A percentile compares a stretch with the other conserved stretches of the same genome.
phyloP scores from a whole-genome alignment of 2,113 vertebrate genomes.

The Xenopus borealis region DNA sequence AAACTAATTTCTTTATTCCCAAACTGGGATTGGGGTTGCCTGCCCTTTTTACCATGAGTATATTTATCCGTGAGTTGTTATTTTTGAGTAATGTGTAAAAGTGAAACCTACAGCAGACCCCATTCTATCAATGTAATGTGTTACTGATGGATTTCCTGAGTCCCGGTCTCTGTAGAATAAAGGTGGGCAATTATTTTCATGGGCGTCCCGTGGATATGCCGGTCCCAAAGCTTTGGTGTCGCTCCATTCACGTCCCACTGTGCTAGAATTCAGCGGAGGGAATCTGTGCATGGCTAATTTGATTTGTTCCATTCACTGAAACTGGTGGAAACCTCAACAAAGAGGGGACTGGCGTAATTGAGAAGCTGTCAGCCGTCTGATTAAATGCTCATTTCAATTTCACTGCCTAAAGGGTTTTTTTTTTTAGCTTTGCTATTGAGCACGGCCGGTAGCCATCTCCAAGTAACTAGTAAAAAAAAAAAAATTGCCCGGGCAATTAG shows the following conservation, averaged over 20 bases:
- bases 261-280: slow-evolving; percentile 62
- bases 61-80: too few relatives aligned
- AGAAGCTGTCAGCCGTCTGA: slow-evolving; percentile 68
- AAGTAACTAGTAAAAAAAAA: slow-evolving; percentile 54
- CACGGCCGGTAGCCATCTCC: slow-evolving; percentile 55
- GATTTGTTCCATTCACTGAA: slow-evolving; percentile 70
- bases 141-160: neutral
- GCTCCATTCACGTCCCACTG: slow-evolving; percentile 62
- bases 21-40: too few relatives aligned
- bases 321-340: slow-evolving; percentile 60
- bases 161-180: neutral
- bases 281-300: slow-evolving; percentile 73
- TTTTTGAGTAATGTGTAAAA: neutral
- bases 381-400: slow-evolving; percentile 70
- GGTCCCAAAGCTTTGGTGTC: slow-evolving; percentile 54
- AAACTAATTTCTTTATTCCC: too few relatives aligned
- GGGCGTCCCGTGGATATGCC: neutral
- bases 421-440: slow-evolving; percentile 59
- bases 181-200: neutral
- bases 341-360: slow-evolving; percentile 60
- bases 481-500: slow-evolving; percentile 60
- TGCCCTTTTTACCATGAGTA: too few relatives aligned
- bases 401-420: slow-evolving; percentile 54
- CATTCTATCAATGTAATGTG: neutral
- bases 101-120: neutral